Percentiles rank a stretch among this genome's conserved stretches.
Conservation (phyloP, 2,113 vertebrate species). For the Piaya cayana region DNA sequence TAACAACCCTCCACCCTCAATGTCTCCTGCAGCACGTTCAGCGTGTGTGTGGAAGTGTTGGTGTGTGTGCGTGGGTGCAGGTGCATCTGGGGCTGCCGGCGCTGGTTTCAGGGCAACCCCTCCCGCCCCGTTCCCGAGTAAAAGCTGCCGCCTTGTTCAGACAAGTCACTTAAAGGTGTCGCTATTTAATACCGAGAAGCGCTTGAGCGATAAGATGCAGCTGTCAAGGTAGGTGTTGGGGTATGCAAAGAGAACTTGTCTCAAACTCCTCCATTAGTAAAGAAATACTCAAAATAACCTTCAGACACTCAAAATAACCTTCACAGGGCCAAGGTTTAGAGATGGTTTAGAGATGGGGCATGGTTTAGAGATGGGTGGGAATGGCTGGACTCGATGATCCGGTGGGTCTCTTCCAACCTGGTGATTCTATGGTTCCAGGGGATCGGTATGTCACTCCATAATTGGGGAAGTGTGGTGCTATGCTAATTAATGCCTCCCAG, state of each 20-base stretch:
- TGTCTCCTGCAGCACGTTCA: neutral
- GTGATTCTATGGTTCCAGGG: no score
- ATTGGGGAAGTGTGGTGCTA: neutral
- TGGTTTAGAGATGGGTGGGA: no score
- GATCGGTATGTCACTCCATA: neutral
- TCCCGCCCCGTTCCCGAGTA: neutral
- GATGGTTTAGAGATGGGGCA: no score
- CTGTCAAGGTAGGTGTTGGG: neutral
- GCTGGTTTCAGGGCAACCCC: neutral
- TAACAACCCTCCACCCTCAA: neutral
- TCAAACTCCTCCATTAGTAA: neutral
- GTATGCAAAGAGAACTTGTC: neutral
- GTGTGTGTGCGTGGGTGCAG: no score
- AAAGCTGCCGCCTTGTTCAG: slow-evolving; percentile 45
- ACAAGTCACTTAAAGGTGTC: slow-evolving; percentile 9
- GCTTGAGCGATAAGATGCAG: neutral
- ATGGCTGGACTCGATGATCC: no score
- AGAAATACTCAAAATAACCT: no score
- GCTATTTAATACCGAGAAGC: neutral
- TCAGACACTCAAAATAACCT: no score
- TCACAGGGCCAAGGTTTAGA: no score
- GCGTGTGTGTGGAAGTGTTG: no score
- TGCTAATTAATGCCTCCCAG: neutral
- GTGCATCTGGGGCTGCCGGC: neutral
- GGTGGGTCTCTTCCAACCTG: no score